phyloP scores from a whole-genome alignment of 92 coral and sea anemone species.

The Galaxea fascicularis region DNA sequence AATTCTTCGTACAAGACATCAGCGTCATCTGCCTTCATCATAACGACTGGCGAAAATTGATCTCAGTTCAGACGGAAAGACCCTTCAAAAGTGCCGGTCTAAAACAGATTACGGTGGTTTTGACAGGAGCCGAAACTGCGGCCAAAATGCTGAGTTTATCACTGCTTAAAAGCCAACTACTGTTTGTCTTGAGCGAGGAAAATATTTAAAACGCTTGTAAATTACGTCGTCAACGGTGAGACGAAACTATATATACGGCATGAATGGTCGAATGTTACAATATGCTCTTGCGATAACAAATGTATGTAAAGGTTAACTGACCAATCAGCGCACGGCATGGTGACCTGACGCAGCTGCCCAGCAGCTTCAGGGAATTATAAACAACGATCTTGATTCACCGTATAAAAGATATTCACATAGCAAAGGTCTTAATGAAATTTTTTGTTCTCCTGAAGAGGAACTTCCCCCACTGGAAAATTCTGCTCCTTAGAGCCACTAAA shows the following conservation, averaged over 20 bases:
- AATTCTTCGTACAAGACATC: constrained; percentile 50
- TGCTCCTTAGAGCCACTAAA: no score
- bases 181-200: not conserved
- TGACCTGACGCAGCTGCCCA: constrained; percentile 1
- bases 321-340: constrained; percentile 17
- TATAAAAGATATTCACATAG: no score
- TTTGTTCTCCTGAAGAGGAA: no score
- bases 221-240: not conserved
- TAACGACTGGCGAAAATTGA: not conserved
- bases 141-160: not conserved
- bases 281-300: constrained; percentile 14
- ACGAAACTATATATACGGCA: not conserved
- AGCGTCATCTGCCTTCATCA: constrained; percentile 14
- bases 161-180: not conserved
- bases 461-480: no score
- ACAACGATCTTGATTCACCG: not conserved
- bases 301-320: not conserved
- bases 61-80: not conserved
- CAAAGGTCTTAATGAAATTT: no score
- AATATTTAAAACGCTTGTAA: not conserved
- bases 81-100: no score
- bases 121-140: not conserved
- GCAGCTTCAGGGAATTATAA: not conserved
- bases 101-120: no score
- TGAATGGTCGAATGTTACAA: not conserved